Evolutionary conservation across 2,797 vertebrate species (phyloP), one percentile per base, ranked within the genome.

Genomic region (Gobio occitaniae): DNA sequence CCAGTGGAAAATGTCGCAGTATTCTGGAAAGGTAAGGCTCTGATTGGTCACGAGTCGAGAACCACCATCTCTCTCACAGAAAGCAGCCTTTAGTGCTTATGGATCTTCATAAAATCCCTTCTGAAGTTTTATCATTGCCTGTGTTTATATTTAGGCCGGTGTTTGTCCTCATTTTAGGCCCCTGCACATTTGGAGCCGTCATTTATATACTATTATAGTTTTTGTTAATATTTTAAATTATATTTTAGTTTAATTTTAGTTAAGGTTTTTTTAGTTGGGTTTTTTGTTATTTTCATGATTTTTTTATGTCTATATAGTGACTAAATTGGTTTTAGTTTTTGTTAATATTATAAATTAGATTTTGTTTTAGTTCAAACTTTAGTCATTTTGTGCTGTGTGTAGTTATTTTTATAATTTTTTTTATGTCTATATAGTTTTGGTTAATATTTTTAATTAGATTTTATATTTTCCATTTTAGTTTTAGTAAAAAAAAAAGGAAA

Each of bases 1-100:
- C 92, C 94, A 93, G 92, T 86, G 92, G 94, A 91, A 80, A 85
- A 97, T 97, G 97, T 97, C 96, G 65, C 97, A 97, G 86, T 96
- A 97, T 92, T 97, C 96, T 2, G 97, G 97, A 94, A 97, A 97
- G 96, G 97, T 98, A 95, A 97, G 96, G 94, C 90, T 82, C 66
- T 66, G 50, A 80, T 63, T 74, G 87, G 72, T 4, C 88, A 63
- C n/a, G 61, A 29, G 61, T 63, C 25, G 63, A 65, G 63, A 65
- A 32, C 25, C 6, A 3, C 13, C 63, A 65, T 65, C 13, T 63
- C 29, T 63, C 61, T 63, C 61, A 63, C 61, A 63, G 61, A 63
- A 32, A 3, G 1, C n/a, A 13, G 59, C 11, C 5, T 13, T 63
- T 21, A 15, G 61, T 12, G 13, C 12, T 6, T 0, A 29, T 13